Conservation (phyloP, 2,113 vertebrate genomes). For the Sphaerodactylus townsendi region DNA sequence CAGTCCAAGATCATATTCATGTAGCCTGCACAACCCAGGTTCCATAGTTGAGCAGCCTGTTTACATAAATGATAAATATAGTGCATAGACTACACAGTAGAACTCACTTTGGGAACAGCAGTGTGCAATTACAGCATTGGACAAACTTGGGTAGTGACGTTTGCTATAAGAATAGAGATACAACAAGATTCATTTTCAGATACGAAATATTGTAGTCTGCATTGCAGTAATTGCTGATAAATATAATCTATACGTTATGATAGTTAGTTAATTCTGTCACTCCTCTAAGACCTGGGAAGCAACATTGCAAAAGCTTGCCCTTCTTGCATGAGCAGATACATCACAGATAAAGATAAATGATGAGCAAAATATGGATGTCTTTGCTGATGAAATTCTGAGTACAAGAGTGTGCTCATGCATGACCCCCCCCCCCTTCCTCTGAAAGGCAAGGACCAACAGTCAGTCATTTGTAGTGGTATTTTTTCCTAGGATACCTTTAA, state of each 20-base stretch:
- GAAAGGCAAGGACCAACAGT: not conserved
- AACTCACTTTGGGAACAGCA: too few species aligned
- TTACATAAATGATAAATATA: too few species aligned
- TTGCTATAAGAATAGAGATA: too few species aligned
- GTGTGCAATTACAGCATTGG: too few species aligned
- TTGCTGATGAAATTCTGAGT: not conserved
- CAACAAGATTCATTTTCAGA: not conserved
- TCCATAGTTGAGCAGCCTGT: too few species aligned
- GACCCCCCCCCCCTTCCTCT: too few species aligned
- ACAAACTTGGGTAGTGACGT: too few species aligned
- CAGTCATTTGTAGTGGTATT: not conserved
- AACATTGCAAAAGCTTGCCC: not conserved
- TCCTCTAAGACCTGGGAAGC: fast-evolving
- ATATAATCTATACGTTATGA: not conserved
- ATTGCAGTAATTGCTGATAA: not conserved
- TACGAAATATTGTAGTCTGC: not conserved
- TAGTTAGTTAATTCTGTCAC: not conserved
- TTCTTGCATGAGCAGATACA: not conserved
- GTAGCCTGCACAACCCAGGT: too few species aligned
- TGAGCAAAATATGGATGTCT: not conserved
- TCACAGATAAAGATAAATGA: not conserved
- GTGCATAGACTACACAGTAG: too few species aligned
- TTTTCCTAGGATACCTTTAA: not conserved
- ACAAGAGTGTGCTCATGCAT: not conserved
- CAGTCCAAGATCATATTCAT: too few species aligned